Evolutionary conservation across 1,140 invertebrate species (phyloP), one percentile per base, ranked within the genome.

Genomic region (Nilaparvata lugens): DNA sequence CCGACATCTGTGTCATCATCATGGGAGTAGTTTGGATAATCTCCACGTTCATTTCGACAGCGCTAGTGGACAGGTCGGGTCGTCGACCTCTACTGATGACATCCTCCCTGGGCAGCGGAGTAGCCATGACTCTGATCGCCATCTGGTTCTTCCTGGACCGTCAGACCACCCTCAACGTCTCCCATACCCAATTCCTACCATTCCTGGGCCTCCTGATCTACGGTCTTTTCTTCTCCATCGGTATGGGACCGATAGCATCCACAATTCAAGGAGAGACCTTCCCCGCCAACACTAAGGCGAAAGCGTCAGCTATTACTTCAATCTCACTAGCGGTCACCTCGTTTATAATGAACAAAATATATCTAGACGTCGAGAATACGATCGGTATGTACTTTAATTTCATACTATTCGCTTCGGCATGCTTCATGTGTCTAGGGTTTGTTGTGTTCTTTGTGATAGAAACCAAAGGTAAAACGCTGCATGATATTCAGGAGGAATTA

Each of bases 401-500:
- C 75, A 89, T 86, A 79, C 75, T 92, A 19, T 95, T 95, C 70
- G 77, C 83, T 9, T 77, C 78, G 1, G 83, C 82, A 70, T 87
- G 86, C 48, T 74, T 84, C 7, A 25, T 81, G 0, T 80, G 86
- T 43, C n/a, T 25, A 18, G 11, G 23, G 1, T 87, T 84, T 67
- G 78, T 81, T 0, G 72, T 86, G 19, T 76, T 74, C 51, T 77
- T 84, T 61, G 78, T 91, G 9, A 87, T 88, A 0, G 89, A 92
- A 74, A 91, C 89, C 0, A 91, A 89, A 74, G 86, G 86, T 14
- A 85, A 87, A 73, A 83, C 80, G 52, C 77, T 89, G 25, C 79
- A 86, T 62, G 78, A 92, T 73, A 90, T 92, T 21, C 84, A 86
- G 66, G 76, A 81, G 58, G 79, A 82, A 52, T 60, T 64, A 56